Conservation (phyloP, 2,888 invertebrate genomes). For the Adela reaumurella region DNA sequence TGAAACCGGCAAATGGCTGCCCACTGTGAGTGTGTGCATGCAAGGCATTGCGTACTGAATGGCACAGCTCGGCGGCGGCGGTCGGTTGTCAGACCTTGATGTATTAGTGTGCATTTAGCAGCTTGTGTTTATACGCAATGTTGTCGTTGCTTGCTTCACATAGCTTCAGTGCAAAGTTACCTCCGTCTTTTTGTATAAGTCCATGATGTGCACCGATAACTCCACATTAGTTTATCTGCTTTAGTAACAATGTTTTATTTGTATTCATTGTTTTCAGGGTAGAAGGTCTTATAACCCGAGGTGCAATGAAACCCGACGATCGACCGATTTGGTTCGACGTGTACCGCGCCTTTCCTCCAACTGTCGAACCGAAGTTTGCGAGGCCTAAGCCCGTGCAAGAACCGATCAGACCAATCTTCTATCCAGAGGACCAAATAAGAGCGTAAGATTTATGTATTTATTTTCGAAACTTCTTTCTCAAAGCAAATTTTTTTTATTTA, state of each 20-base stretch:
- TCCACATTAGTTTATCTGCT: too few relatives aligned
- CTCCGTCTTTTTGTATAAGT: too few relatives aligned
- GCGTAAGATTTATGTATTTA: slow-evolving; percentile 60
- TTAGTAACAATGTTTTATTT: neutral
- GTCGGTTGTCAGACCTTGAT: too few relatives aligned
- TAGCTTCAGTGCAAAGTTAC: too few relatives aligned
- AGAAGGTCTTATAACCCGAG: slow-evolving; percentile 72
- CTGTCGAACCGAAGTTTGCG: slow-evolving; percentile 74
- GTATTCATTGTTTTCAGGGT: slow-evolving; percentile 60
- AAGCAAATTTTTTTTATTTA: slow-evolving; percentile 1
- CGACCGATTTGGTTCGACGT: slow-evolving; percentile 92
- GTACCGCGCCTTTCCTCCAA: slow-evolving; percentile 88
- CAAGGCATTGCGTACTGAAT: too few relatives aligned
- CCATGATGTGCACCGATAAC: too few relatives aligned
- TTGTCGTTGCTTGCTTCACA: too few relatives aligned
- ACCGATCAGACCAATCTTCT: slow-evolving; percentile 69
- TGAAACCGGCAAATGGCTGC: too few relatives aligned
- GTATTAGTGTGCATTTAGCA: too few relatives aligned
- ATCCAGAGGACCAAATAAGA: slow-evolving; percentile 77
- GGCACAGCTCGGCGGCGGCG: too few relatives aligned
- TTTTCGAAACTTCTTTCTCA: slow-evolving; percentile 3
- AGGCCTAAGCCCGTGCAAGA: slow-evolving; percentile 58
- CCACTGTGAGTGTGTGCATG: too few relatives aligned
- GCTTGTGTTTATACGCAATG: too few relatives aligned
- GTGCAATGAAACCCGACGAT: slow-evolving; percentile 77